Base-by-base conservation (phyloP, 2,113 vertebrate genomes). In the Hippocampus zosterae region DNA sequence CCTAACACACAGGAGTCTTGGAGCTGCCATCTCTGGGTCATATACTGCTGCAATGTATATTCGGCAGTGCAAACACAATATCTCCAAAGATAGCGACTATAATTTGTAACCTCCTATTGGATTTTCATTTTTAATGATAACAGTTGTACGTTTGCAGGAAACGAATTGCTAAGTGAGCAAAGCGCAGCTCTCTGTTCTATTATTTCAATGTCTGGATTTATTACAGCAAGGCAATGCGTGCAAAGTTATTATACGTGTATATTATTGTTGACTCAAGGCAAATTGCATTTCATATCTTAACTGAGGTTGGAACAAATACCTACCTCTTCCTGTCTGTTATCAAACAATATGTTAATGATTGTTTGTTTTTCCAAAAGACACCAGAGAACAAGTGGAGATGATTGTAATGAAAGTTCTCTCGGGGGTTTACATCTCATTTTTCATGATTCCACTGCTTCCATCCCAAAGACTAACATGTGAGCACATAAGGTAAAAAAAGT, bases 401-500 rank as follows among this genome's bases (percentile, higher is more conserved):
- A 27, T 6, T 27, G 53, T 23, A 56, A 56, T 10, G 2, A 9
- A 25, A 29, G 16, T 9, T 23, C 27, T 10, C 15, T 40, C 18
- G 8, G 21, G 19, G 33, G n/a, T 62, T 62, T 18, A 29, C 41
- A 46, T 59, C 8, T 48, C 29, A 6, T 59, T 68, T 27, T 50
- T 68, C n/a, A n/a, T 37, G 3, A 59, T 56, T 44, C n/a, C 41
- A 42, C 55, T 27, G 23, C 16, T 52, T 53, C 7, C 21, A 68
- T 70, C 40, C 55, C 19, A 68, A 71, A 37, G 13, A 13, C 40
- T 21, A 61, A 71, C 55, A 60, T 41, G 33, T 5, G 72, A 76
- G 29, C 40, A 59, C 61, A 60, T 16, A 65, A 53, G 70, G 21
- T 18, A 23, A 71, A 8, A 48, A 81, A 73, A 27, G 44, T 62